These are phyloP conservation scores for Elanoides forficatus DNA, from an alignment of 2,113 vertebrate genomes.

Conservation along the genomic window DNA sequence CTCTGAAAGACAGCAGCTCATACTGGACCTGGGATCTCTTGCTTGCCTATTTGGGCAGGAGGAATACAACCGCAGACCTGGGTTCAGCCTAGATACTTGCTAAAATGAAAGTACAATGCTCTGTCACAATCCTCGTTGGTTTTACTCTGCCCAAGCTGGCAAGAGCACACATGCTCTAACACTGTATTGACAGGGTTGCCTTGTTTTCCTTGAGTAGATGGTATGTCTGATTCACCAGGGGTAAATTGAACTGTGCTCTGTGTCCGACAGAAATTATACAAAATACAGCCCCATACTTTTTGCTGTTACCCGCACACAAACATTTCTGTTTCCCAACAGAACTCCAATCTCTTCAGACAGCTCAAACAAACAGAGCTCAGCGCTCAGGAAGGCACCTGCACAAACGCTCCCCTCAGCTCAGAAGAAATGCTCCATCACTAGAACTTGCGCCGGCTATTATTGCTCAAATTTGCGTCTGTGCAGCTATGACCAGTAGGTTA, in stretches of 20 bases:
- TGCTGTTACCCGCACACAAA: not conserved
- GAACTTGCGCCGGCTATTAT: not conserved
- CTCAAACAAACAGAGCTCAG: not conserved
- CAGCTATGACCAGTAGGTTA: not conserved
- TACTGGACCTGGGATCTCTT: not conserved
- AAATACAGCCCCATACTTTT: not conserved
- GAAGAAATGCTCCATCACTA: not conserved
- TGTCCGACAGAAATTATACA: not conserved
- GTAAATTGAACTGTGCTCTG: not conserved
- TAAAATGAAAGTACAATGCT: not conserved
- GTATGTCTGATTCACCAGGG: not conserved
- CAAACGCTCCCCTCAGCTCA: accelerated
- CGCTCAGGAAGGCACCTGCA: not conserved
- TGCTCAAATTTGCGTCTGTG: not conserved
- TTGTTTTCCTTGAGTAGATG: not conserved
- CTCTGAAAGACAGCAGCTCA: not conserved
- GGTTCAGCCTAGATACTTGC: not conserved
- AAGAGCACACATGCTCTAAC: not conserved
- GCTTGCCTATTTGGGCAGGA: not conserved
- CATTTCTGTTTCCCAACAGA: not conserved
- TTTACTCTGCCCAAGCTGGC: not conserved
- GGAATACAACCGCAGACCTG: not conserved
- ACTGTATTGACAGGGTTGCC: not conserved
- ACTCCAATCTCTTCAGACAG: not conserved
- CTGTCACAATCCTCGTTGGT: not conserved